Conservation (phyloP, 2,888 invertebrate genomes). For the Rosalia funebris region DNA sequence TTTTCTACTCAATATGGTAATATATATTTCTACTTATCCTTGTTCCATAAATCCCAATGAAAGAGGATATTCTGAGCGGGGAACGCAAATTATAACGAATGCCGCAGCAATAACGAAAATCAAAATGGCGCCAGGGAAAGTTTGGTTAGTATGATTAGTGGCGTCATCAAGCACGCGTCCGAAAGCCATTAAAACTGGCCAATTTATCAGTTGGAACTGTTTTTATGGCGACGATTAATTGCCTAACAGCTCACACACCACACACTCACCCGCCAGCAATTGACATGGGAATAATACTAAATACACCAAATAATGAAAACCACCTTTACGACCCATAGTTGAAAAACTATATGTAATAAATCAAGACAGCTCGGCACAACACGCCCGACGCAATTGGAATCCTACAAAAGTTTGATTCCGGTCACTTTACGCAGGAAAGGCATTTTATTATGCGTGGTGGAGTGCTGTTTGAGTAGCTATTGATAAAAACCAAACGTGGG, state of each 20-base stretch:
- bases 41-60: too few relatives aligned
- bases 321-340: constrained; percentile 12
- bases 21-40: too few relatives aligned
- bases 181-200: constrained; percentile 51
- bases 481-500: background rate
- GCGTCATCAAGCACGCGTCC: constrained; percentile 49
- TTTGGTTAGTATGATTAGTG: constrained; percentile 48
- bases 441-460: background rate
- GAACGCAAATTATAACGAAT: too few relatives aligned
- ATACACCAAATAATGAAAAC: constrained; percentile 26
- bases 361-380: constrained; percentile 16
- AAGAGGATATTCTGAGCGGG: too few relatives aligned
- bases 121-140: constrained; percentile 13
- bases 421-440: background rate
- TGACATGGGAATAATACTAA: constrained; percentile 26
- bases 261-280: constrained; percentile 31
- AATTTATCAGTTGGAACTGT: constrained; percentile 53
- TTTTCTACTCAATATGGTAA: too few relatives aligned
- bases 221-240: constrained; percentile 53
- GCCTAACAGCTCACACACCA: constrained; percentile 34
- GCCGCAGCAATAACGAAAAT: too few relatives aligned
- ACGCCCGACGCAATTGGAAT: constrained; percentile 14
- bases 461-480: background rate
- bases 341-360: constrained; percentile 16
- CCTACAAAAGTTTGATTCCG: constrained; percentile 2